phyloP scores from a whole-genome alignment of 2,113 vertebrate species.

The Actinemys pallida region DNA sequence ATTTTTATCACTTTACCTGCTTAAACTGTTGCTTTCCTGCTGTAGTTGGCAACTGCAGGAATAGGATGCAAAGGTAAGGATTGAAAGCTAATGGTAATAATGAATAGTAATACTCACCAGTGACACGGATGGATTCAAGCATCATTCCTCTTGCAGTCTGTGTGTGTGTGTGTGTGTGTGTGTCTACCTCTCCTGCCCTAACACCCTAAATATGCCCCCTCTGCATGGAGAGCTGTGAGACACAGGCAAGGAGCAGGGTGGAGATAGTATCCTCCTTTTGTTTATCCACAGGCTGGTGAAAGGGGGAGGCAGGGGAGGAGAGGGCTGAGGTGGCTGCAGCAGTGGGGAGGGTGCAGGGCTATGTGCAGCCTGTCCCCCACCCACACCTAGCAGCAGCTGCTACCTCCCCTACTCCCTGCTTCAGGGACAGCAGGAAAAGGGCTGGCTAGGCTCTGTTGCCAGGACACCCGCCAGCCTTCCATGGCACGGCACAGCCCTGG shows the following conservation, averaged over 20 bases:
- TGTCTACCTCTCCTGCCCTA: not conserved
- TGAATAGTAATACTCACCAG: constrained; percentile 74
- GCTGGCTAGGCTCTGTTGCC: not conserved
- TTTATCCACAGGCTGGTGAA: not conserved
- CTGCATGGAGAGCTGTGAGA: not conserved
- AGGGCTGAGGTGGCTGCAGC: not conserved
- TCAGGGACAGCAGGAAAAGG: not conserved
- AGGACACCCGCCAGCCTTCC: not conserved
- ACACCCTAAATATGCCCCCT: not conserved
- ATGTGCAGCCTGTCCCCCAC: not conserved
- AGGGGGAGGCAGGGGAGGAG: not conserved
- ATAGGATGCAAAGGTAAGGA: not conserved
- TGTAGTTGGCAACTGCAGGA: not conserved
- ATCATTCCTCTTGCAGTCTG: constrained; percentile 56
- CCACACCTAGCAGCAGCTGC: not conserved
- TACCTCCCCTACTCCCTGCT: not conserved
- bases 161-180: not conserved
- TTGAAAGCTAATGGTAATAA: not conserved
- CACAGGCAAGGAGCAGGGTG: not conserved
- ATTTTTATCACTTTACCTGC: not conserved
- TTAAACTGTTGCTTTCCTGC: not conserved
- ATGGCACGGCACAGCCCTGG: not conserved
- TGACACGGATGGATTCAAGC: constrained; percentile 85
- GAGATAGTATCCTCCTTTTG: not conserved
- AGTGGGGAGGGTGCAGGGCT: too few relatives aligned